Evolutionary conservation across 2,113 vertebrate species (phyloP).

Genomic region (Hippocampus guttulatus): DNA sequence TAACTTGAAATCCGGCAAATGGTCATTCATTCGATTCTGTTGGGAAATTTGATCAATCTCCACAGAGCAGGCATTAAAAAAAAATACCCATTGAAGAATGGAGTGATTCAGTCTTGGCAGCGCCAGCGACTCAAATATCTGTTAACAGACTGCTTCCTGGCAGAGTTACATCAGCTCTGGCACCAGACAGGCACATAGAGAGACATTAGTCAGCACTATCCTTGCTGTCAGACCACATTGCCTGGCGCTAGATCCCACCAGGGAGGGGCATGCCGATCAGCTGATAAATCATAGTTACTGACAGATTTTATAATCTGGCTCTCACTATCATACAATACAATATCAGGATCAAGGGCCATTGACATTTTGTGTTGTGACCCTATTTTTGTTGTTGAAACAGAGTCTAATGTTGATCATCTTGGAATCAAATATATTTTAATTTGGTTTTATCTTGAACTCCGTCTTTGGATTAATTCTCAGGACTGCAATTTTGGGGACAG

Average conservation of each 20-base stretch:
- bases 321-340: slow-evolving; percentile 22
- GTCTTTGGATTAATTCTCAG: no score
- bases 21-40: slow-evolving; percentile 35
- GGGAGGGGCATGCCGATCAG: slow-evolving; percentile 38
- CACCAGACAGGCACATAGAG: slow-evolving; percentile 59
- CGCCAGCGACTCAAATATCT: slow-evolving; percentile 60
- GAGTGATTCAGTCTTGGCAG: slow-evolving; percentile 59
- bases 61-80: slow-evolving; percentile 22
- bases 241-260: slow-evolving; percentile 26
- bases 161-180: slow-evolving; percentile 73
- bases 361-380: neutral
- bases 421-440: no score
- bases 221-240: slow-evolving; percentile 40
- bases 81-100: slow-evolving; percentile 39
- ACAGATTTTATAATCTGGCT: slow-evolving; percentile 51
- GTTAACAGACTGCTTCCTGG: slow-evolving; percentile 72
- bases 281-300: slow-evolving; percentile 52
- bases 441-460: no score
- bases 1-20: neutral
- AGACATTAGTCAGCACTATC: slow-evolving; percentile 69
- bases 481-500: no score
- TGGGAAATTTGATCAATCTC: slow-evolving; percentile 34
- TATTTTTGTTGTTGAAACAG: no score
- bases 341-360: neutral
- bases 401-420: no score